These are phyloP conservation scores for Acleris cristana DNA, from an alignment of 2,888 invertebrate species.

Conservation along the genomic window DNA sequence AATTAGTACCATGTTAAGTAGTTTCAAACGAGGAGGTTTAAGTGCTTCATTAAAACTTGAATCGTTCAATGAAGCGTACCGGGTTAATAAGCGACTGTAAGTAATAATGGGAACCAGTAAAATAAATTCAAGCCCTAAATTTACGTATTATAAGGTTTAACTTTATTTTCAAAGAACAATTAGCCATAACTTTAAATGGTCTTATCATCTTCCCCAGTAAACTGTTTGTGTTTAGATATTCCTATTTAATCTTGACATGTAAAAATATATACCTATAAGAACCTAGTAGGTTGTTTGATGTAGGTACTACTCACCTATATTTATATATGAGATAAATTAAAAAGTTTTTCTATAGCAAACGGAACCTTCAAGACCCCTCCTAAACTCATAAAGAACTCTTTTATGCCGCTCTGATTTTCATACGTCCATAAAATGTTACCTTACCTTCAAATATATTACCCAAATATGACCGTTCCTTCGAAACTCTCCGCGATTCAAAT, in stretches of 20 bases:
- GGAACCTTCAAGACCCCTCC: too few relatives aligned
- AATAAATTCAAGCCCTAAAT: conserved; percentile 13
- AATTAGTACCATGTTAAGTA: conserved; percentile 30
- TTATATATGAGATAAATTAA: neutral
- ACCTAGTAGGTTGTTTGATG: too few relatives aligned
- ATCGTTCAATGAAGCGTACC: conserved; percentile 25
- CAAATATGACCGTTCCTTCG: conserved; percentile 7
- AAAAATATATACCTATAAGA: too few relatives aligned
- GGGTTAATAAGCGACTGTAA: conserved; percentile 25
- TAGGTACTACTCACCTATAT: neutral
- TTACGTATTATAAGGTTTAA: neutral
- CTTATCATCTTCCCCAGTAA: neutral
- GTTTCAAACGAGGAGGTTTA: conserved; percentile 24
- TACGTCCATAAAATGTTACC: conserved; percentile 21
- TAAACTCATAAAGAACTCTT: conserved; percentile 20
- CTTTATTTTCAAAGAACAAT: neutral
- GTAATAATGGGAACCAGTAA: conserved; percentile 15
- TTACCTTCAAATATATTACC: conserved; percentile 25
- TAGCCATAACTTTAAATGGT: too few relatives aligned
- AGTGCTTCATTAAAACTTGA: conserved; percentile 35
- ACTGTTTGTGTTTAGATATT: neutral
- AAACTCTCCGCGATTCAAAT: conserved; percentile 27
- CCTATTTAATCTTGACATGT: neutral
- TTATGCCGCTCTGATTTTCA: conserved; percentile 25
- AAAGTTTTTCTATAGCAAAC: neutral